Evolutionary conservation across 2,888 invertebrate species (phyloP).

Genomic region (Hypselothyrea guttata): DNA sequence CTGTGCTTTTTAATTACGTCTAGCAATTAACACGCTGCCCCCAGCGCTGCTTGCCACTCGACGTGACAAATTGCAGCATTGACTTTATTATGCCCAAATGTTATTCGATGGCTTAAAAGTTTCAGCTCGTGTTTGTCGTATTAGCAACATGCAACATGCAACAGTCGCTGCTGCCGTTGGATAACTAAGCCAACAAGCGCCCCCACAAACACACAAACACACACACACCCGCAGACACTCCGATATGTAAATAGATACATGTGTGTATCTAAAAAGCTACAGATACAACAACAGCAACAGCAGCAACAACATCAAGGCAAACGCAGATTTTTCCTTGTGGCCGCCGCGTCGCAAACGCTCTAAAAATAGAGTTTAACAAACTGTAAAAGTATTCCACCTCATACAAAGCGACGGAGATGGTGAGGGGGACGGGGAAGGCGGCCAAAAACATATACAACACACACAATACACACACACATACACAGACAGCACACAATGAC

Average conservation of each 20-base stretch:
- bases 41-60: constrained; percentile 1
- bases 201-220: constrained; percentile 55
- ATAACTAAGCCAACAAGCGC: constrained; percentile 67
- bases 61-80: constrained; percentile 54
- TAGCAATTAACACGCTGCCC: constrained; percentile 57
- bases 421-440: constrained; percentile 32
- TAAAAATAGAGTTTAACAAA: constrained; percentile 77
- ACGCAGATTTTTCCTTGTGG: constrained; percentile 59
- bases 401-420: constrained; percentile 57
- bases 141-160: constrained; percentile 57
- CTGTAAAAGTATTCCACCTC: constrained; percentile 75
- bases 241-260: constrained; percentile 26
- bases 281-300: constrained; percentile 32
- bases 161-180: constrained; percentile 9
- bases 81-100: constrained; percentile 19
- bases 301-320: too few relatives aligned
- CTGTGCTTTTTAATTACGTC: constrained; percentile 63
- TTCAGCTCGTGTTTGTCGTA: constrained; percentile 62
- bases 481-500: constrained; percentile 27
- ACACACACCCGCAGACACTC: constrained; percentile 1
- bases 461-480: constrained; percentile 10
- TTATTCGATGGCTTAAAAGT: constrained; percentile 38
- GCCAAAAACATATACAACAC: constrained; percentile 37
- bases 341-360: constrained; percentile 62
- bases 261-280: constrained; percentile 1